Conservation (phyloP, 2,113 vertebrate species). For the Trematocara nigrifrons region DNA sequence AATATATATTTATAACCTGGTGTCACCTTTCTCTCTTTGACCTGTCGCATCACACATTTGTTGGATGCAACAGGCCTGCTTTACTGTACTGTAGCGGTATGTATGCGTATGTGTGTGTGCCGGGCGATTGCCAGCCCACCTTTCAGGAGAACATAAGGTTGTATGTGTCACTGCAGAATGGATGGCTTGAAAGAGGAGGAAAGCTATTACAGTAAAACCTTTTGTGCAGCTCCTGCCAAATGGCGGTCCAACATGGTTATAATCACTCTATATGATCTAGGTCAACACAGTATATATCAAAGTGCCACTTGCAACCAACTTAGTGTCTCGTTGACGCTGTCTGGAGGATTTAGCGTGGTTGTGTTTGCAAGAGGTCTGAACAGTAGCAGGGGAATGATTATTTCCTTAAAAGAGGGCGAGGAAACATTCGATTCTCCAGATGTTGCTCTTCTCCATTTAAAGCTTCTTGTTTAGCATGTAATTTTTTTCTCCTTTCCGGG, state of each 20-base stretch:
- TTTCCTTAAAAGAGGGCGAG: neutral
- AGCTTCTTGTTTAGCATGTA: neutral
- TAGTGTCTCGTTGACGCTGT: slow-evolving; percentile 8
- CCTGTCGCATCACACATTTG: neutral
- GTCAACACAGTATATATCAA: slow-evolving; percentile 41
- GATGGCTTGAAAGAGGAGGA: slow-evolving; percentile 22
- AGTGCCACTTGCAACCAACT: slow-evolving; percentile 35
- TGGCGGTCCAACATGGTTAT: slow-evolving; percentile 21
- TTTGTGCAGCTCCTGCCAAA: slow-evolving; percentile 44
- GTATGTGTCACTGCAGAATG: slow-evolving; percentile 42
- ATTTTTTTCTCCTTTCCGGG: neutral
- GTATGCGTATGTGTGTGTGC: neutral
- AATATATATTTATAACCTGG: neutral
- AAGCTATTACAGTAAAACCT: slow-evolving; percentile 42
- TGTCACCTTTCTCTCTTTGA: neutral
- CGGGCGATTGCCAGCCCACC: slow-evolving; percentile 1
- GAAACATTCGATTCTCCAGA: neutral
- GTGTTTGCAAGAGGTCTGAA: neutral
- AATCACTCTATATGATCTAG: slow-evolving; percentile 49
- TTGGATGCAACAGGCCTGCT: neutral
- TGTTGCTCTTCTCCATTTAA: neutral
- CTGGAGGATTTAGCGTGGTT: slow-evolving; percentile 1
- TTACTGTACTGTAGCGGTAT: neutral
- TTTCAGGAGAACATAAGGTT: slow-evolving; percentile 38
- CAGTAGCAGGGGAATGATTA: neutral